Conservation (phyloP, 2,797 vertebrate species). For the Echeneis naucrates region DNA sequence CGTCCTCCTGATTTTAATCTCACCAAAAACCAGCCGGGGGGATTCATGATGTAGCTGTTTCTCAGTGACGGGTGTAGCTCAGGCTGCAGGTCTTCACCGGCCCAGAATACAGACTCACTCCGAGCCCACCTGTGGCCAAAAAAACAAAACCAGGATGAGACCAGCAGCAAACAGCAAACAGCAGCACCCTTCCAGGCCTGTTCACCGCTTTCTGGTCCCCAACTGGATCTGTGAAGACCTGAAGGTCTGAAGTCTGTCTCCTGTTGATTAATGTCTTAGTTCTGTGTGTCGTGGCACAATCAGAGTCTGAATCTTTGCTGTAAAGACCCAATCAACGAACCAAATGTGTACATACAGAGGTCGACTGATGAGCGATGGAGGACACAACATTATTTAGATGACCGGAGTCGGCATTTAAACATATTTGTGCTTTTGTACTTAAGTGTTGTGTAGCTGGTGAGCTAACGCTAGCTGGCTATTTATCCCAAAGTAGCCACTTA, state of each 20-base stretch:
- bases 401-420: not conserved
- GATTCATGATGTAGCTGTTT: slow-evolving; percentile 46
- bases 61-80: slow-evolving; percentile 18
- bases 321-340: slow-evolving; percentile 41
- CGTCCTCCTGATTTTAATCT: slow-evolving; percentile 21
- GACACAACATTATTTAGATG: not conserved
- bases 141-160: not conserved
- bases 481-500: not conserved
- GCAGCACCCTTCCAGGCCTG: too few species aligned
- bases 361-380: slow-evolving; percentile 36
- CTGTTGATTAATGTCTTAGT: slow-evolving; percentile 13
- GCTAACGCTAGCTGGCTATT: not conserved
- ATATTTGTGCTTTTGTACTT: slow-evolving; percentile 2
- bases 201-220: not conserved
- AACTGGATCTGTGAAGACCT: slow-evolving; percentile 32
- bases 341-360: slow-evolving; percentile 45
- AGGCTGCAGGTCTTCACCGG: slow-evolving; percentile 15
- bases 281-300: slow-evolving; percentile 31
- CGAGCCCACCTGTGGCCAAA: not conserved
- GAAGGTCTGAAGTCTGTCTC: slow-evolving; percentile 2
- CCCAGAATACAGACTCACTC: not conserved
- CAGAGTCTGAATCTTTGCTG: slow-evolving; percentile 39
- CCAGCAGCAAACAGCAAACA: not conserved
- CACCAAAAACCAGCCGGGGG: slow-evolving; percentile 42
- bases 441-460: not conserved